Conservation (phyloP, 1,140 invertebrate species). For the Aplysia californica region DNA sequence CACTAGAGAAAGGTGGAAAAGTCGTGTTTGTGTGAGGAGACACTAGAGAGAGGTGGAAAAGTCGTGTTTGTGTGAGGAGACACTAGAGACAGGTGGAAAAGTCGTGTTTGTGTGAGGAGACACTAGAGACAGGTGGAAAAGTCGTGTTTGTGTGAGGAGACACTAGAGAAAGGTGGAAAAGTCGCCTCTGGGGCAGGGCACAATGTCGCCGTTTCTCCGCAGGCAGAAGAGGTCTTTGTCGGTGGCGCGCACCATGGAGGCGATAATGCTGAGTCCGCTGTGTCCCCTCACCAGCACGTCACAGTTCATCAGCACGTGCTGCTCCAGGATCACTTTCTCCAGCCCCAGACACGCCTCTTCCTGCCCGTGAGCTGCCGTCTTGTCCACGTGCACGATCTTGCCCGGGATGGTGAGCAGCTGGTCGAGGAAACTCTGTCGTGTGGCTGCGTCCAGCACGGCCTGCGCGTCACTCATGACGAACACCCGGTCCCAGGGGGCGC, state of each 20-base stretch:
- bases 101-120: too few species aligned
- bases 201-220: neutral
- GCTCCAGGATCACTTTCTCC: neutral
- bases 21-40: too few species aligned
- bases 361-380: neutral
- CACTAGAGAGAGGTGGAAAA: too few species aligned
- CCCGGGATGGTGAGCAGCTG: conserved; percentile 16
- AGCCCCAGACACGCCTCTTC: neutral
- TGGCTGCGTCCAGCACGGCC: conserved; percentile 13
- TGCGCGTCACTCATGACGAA: conserved; percentile 36
- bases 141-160: too few species aligned
- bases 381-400: conserved; percentile 30
- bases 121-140: too few species aligned
- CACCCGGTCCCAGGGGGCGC: neutral
- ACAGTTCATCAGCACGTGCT: neutral
- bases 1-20: too few species aligned
- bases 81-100: too few species aligned
- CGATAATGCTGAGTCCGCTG: neutral
- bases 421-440: neutral
- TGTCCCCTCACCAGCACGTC: neutral
- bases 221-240: neutral
- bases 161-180: too few species aligned
- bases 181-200: too few species aligned
- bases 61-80: too few species aligned
- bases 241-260: neutral